Evolutionary conservation across 2,797 vertebrate species (phyloP).

Genomic region (Bradypodion pumilum): DNA sequence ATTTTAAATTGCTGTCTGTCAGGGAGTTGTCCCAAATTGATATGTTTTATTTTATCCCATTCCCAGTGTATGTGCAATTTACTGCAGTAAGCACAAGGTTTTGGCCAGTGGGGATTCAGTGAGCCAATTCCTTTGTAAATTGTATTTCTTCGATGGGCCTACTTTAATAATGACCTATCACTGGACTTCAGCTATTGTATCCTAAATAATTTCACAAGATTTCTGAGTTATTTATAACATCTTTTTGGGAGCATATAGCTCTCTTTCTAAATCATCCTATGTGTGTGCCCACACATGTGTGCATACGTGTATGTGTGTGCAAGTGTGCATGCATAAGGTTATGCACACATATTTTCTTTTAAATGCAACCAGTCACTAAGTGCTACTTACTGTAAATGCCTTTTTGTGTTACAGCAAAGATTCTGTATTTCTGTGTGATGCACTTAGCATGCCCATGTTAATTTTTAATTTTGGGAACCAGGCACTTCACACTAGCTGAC

Average conservation of each 20-base stretch:
- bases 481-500: conserved; percentile 69
- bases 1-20: too few relatives aligned
- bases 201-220: conserved; percentile 26
- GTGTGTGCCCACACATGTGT: neutral
- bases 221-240: conserved; percentile 29
- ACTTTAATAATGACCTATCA: too few relatives aligned
- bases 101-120: too few relatives aligned
- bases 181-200: conserved; percentile 4
- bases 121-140: too few relatives aligned
- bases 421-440: conserved; percentile 72
- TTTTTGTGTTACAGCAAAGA: conserved; percentile 71
- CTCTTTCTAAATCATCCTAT: conserved; percentile 44
- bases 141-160: too few relatives aligned
- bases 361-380: conserved; percentile 56
- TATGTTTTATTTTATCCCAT: too few relatives aligned
- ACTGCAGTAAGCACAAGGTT: too few relatives aligned
- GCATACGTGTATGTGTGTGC: neutral
- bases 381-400: conserved; percentile 73
- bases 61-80: too few relatives aligned
- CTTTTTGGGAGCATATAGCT: conserved; percentile 6
- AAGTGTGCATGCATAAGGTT: neutral
- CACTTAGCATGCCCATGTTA: conserved; percentile 73
- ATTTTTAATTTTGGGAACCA: conserved; percentile 80
- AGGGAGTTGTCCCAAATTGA: too few relatives aligned
- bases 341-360: neutral